A percentile compares a stretch with the other conserved stretches of the same genome.
Evolutionary conservation across 2,113 vertebrate species (phyloP).

Genomic region (Limanda limanda): DNA sequence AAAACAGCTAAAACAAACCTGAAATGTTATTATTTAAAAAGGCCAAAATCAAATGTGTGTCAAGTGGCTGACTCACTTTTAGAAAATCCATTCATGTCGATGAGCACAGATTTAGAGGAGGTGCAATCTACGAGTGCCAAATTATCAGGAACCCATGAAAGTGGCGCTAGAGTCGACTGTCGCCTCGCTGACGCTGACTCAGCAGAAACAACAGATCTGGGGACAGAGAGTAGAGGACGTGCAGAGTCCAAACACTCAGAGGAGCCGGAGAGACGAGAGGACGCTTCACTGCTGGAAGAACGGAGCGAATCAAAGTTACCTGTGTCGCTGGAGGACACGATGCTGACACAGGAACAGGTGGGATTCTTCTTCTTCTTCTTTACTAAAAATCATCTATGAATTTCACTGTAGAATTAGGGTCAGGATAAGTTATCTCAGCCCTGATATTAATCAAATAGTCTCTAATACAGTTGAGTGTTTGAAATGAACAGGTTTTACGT

Average conservation of each 20-base stretch:
- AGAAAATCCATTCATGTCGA: neutral
- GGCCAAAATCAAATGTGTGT: neutral
- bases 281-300: neutral
- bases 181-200: no score
- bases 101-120: neutral
- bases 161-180: no score
- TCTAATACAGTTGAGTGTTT: no score
- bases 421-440: no score
- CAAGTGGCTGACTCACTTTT: neutral
- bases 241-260: neutral
- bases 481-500: no score
- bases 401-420: no score
- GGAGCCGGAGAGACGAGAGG: neutral
- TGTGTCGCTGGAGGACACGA: conserved; percentile 17
- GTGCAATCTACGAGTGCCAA: no score
- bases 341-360: conserved; percentile 47
- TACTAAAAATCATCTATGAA: no score
- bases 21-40: neutral
- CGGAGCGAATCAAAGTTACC: conserved; percentile 1
- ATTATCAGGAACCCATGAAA: no score
- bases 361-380: no score
- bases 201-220: no score
- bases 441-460: no score
- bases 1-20: neutral
- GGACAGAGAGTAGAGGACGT: neutral